Evolutionary conservation across 2,888 invertebrate species (phyloP).

Genomic region (Xanthorhoe designata): DNA sequence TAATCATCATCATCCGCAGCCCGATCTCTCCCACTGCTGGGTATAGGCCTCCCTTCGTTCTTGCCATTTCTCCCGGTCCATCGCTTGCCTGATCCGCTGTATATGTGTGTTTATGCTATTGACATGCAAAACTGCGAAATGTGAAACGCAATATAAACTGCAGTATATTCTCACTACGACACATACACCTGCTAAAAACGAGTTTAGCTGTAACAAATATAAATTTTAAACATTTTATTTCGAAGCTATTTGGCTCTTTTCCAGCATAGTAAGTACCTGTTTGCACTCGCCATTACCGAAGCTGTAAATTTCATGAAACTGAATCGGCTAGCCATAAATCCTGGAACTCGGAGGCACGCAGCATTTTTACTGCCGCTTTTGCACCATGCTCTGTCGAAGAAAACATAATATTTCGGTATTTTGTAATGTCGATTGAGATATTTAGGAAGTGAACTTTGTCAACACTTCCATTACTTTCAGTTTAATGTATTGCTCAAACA

Average conservation of each 20-base stretch:
- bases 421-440: neutral
- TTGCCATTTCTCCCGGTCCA: too few species aligned
- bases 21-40: too few species aligned
- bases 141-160: neutral
- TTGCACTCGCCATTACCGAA: conserved; percentile 24
- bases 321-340: conserved; percentile 38
- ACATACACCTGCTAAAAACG: neutral
- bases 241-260: conserved; percentile 20
- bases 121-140: neutral
- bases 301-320: conserved; percentile 39
- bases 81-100: too few species aligned
- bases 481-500: too few species aligned
- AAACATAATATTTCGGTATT: neutral
- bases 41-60: too few species aligned
- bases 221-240: conserved; percentile 21
- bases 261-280: conserved; percentile 31
- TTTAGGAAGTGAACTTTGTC: neutral
- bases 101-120: too few species aligned
- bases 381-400: conserved; percentile 12
- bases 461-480: too few species aligned
- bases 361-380: conserved; percentile 33
- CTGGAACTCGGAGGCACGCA: conserved; percentile 31
- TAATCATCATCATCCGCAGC: too few species aligned
- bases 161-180: neutral
- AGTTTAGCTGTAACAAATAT: conserved; percentile 8